phyloP scores from a whole-genome alignment of 2,113 vertebrate species.

The Arvicanthis niloticus region DNA sequence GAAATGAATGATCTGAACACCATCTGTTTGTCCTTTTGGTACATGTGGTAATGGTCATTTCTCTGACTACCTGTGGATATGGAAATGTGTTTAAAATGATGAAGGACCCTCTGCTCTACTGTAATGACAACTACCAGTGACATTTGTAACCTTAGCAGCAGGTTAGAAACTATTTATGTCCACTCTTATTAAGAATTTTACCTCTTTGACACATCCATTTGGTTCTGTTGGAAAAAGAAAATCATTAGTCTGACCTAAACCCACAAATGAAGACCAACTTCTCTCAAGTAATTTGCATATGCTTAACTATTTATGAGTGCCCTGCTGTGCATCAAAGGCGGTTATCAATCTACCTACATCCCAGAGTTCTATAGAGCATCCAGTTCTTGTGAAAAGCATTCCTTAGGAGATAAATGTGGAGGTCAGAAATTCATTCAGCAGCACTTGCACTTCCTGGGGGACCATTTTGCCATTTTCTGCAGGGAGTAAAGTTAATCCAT shows the following conservation, averaged over 20 bases:
- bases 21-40: constrained; percentile 89
- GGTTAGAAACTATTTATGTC: constrained; percentile 91
- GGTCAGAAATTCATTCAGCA: constrained; percentile 82
- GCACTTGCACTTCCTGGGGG: constrained; percentile 52
- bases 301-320: constrained; percentile 91
- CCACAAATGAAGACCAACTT: constrained; percentile 86
- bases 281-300: constrained; percentile 86
- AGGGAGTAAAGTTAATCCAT: constrained; percentile 74
- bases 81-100: constrained; percentile 91
- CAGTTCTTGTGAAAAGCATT: constrained; percentile 84
- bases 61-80: constrained; percentile 90
- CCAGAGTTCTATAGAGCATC: constrained; percentile 85
- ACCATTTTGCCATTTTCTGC: constrained; percentile 67
- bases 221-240: constrained; percentile 89
- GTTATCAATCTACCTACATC: constrained; percentile 92
- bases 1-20: constrained; percentile 82
- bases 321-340: constrained; percentile 91
- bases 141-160: constrained; percentile 90
- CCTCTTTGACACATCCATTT: constrained; percentile 90
- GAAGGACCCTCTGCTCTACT: constrained; percentile 88
- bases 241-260: constrained; percentile 91
- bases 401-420: constrained; percentile 84
- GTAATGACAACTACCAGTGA: constrained; percentile 92
- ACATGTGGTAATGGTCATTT: constrained; percentile 89
- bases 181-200: constrained; percentile 92